Evolutionary conservation across 2,888 invertebrate genomes (phyloP).

Genomic region (Allophyes oxyacanthae): DNA sequence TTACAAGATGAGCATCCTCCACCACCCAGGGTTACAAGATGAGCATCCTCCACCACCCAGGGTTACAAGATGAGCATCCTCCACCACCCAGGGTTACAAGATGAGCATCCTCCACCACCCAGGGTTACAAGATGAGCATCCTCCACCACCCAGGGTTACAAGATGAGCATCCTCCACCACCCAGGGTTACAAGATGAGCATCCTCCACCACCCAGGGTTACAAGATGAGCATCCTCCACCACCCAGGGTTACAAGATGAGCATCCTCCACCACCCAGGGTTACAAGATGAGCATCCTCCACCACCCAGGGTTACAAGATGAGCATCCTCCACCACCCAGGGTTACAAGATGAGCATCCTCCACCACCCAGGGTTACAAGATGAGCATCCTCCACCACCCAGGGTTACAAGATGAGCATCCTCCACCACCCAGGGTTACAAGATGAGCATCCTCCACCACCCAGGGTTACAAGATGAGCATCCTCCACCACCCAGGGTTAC

Average conservation of each 20-base stretch:
- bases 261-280: too few species aligned
- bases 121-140: too few species aligned
- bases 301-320: too few species aligned
- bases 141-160: constrained; percentile 27
- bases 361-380: too few species aligned
- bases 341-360: constrained; percentile 30
- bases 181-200: constrained; percentile 31
- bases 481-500: too few species aligned
- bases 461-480: constrained; percentile 33
- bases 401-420: constrained; percentile 32
- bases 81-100: constrained; percentile 29
- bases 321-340: constrained; percentile 33
- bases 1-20: too few species aligned
- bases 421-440: too few species aligned
- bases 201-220: constrained; percentile 24
- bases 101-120: too few species aligned
- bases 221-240: too few species aligned
- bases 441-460: constrained; percentile 30
- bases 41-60: too few species aligned
- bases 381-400: constrained; percentile 32
- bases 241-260: constrained; percentile 29
- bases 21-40: constrained; percentile 29
- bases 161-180: too few species aligned
- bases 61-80: too few species aligned
- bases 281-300: constrained; percentile 34